A percentile compares a stretch with the other conserved stretches of the same genome.
These are phyloP conservation scores for Ptychadena robeensis DNA, from an alignment of 2,797 vertebrate genomes.

Conservation along the genomic window DNA sequence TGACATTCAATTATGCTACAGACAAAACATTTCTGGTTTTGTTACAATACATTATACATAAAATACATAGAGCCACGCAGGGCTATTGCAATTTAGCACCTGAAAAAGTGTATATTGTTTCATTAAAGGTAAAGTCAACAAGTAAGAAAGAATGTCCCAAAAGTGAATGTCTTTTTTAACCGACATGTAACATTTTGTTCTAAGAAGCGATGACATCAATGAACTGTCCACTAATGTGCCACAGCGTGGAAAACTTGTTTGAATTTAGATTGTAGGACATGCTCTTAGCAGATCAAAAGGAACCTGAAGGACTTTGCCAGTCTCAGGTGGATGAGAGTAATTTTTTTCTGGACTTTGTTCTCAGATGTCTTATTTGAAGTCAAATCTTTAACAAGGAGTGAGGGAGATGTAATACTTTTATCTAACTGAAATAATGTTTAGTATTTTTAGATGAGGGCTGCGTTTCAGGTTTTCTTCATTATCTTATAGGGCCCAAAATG, in stretches of 20 bases:
- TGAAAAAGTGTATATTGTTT: too few species aligned
- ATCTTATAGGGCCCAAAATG: not conserved
- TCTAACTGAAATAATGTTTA: not conserved
- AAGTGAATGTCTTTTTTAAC: too few species aligned
- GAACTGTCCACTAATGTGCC: not conserved
- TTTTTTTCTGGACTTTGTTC: not conserved
- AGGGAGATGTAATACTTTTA: not conserved
- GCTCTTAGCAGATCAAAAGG: slow-evolving; percentile 8
- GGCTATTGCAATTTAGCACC: too few species aligned
- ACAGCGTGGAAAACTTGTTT: not conserved
- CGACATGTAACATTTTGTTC: not conserved
- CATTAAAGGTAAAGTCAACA: too few species aligned
- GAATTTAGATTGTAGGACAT: not conserved
- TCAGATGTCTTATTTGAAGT: not conserved
- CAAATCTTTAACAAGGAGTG: not conserved
- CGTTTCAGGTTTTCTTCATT: slow-evolving; percentile 19
- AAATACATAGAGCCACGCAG: too few species aligned
- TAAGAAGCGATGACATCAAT: not conserved
- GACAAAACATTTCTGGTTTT: too few species aligned
- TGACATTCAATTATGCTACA: too few species aligned
- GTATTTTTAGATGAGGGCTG: not conserved
- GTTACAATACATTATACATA: too few species aligned
- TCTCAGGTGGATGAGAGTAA: not conserved
- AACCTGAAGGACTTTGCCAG: not conserved
- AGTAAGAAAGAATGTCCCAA: too few species aligned